Percentiles rank a stretch among this genome's conserved stretches.
Evolutionary conservation across 2,113 vertebrate species (phyloP).

Genomic region (Phainopepla nitens): DNA sequence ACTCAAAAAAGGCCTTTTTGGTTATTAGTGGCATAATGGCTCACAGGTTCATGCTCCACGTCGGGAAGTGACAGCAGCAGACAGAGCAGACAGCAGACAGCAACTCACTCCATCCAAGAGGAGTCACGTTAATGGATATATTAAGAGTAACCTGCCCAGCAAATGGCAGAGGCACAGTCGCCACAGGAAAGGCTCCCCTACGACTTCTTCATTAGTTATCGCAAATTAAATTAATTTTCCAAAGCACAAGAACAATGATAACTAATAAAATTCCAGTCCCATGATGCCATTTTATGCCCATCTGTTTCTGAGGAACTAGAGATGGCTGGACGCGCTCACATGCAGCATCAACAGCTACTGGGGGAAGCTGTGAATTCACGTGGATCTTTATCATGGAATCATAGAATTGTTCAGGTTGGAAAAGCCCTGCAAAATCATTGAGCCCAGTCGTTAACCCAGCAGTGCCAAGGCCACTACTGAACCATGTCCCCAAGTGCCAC

Average conservation of each 20-base stretch:
- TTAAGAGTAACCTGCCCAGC: neutral
- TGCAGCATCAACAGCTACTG: rapidly evolving
- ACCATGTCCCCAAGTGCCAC: neutral
- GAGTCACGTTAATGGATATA: neutral
- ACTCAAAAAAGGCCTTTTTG: neutral
- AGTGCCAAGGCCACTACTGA: neutral
- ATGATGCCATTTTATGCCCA: neutral
- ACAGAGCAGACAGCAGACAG: neutral
- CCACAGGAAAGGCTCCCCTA: neutral
- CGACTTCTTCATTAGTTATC: neutral
- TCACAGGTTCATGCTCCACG: neutral
- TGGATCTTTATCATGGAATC: neutral
- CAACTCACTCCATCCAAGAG: neutral
- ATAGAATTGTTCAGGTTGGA: neutral
- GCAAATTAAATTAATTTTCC: constrained; percentile 30
- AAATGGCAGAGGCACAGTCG: neutral
- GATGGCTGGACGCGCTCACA: neutral
- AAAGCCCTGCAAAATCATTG: neutral
- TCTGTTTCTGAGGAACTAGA: neutral
- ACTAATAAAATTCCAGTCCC: constrained; percentile 11
- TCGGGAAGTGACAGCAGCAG: neutral
- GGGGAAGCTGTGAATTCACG: neutral
- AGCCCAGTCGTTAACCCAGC: neutral
- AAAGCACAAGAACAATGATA: neutral
- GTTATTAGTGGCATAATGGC: neutral